Evolutionary conservation across 2,113 vertebrate genomes (phyloP), one percentile per base, ranked within the genome.

Genomic region (Hylia prasina): DNA sequence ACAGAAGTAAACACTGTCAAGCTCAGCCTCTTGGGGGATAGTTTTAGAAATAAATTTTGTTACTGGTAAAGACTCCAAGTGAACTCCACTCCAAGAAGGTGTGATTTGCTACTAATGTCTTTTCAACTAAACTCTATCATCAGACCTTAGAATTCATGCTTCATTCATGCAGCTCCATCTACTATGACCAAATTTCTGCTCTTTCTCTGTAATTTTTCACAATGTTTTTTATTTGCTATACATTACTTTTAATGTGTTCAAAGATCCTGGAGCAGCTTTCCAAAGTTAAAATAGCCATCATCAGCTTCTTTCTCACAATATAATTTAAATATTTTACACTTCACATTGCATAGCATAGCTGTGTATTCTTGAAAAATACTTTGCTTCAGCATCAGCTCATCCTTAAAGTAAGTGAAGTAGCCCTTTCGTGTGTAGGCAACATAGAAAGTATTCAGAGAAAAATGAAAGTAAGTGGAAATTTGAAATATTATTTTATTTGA

Each of bases 81-180:
- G 58, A 95, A 60, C 24, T 39, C 35, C 58, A 39, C 19, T 82
- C 53, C 72, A 72, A 90, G 60, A 84, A 84, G 44, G 28, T 76
- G 15, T 76, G 75, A 94, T 84, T 94, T 95, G 90, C 90, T 86
- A 80, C 75, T 53, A 40, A 83, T 88, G 93, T 88, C 10, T 60
- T 31, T 85, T 94, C 68, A 77, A 33, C 75, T 83, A 53, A 64
- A 14, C n/a, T 65, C 53, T 53, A 11, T 61, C 75, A 82, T 45
- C n/a, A 85, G 71, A 64, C 48, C 48, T 87, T 88, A 79, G n/a
- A 93, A 37, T 54, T 79, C 44, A 58, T 80, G 53, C 57, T 82
- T 96, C 78, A 53, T 64, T 84, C 82, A 79, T 72, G 45, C 13
- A 76, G 23, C 20, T 79, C 37, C 18, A 40, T 64, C 66, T 37